Conservation (phyloP, 2,113 vertebrate genomes). For the Corythaeola cristata region DNA sequence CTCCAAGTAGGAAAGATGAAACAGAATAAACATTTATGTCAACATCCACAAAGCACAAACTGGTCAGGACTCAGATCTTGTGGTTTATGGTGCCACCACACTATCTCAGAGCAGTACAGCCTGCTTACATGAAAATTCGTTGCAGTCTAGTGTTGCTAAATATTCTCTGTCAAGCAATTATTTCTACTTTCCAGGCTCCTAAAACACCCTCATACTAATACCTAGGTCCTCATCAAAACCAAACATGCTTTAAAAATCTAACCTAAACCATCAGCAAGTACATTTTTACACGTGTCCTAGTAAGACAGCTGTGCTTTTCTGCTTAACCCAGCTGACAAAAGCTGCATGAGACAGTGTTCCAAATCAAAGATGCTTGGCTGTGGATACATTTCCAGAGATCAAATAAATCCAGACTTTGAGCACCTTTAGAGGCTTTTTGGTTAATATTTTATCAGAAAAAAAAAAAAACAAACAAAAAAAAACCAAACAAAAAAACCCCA, state of each 20-base stretch:
- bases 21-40: not conserved
- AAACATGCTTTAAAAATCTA: not conserved
- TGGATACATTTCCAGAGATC: not conserved
- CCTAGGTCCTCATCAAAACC: not conserved
- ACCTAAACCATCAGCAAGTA: not conserved
- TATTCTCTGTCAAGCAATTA: not conserved
- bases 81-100: not conserved
- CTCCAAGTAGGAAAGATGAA: not conserved
- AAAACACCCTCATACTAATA: not conserved
- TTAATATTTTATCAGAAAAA: not conserved
- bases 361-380: not conserved
- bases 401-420: not conserved
- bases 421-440: not conserved
- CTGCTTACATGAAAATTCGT: not conserved
- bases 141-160: not conserved
- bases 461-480: not conserved
- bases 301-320: not conserved
- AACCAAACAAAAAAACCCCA: too few relatives aligned
- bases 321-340: not conserved
- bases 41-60: not conserved
- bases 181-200: not conserved
- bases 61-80: not conserved
- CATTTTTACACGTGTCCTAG: not conserved
- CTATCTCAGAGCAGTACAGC: not conserved
- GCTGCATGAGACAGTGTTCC: not conserved